Conservation (phyloP, 2,888 invertebrate genomes). For the Tenthredo distinguenda region DNA sequence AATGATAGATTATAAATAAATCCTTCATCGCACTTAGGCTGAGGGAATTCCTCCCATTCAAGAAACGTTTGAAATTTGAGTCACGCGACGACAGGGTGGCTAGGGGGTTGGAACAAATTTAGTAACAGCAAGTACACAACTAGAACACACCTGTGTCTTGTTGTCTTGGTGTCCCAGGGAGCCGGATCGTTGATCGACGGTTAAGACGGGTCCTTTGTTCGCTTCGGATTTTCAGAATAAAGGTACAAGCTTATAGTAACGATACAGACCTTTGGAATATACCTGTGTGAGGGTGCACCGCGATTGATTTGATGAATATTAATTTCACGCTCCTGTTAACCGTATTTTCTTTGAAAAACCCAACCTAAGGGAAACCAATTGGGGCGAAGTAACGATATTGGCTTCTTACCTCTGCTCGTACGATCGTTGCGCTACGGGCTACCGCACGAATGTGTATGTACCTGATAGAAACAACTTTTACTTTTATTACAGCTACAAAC, state of each 20-base stretch:
- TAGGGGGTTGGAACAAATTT: slow-evolving; percentile 12
- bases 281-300: not conserved
- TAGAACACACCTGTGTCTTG: slow-evolving; percentile 8
- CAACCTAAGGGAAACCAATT: not conserved
- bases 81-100: not conserved
- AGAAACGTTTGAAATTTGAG: slow-evolving; percentile 23
- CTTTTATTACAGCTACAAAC: slow-evolving; percentile 40
- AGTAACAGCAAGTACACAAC: slow-evolving; percentile 4
- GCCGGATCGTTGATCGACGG: slow-evolving; percentile 12
- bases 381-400: not conserved
- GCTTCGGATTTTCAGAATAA: not conserved
- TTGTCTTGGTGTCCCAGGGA: not conserved
- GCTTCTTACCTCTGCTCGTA: slow-evolving; percentile 17
- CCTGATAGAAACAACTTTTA: slow-evolving; percentile 29
- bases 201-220: slow-evolving; percentile 29
- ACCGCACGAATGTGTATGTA: not conserved
- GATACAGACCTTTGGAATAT: not conserved
- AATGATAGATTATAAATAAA: not conserved
- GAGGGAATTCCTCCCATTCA: not conserved
- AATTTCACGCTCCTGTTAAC: slow-evolving; percentile 14
- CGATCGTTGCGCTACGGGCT: not conserved
- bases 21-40: not conserved
- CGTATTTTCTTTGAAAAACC: not conserved
- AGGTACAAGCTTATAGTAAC: not conserved
- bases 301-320: not conserved